A percentile compares a stretch with the other conserved stretches of the same genome.
Evolutionary conservation across 2,113 vertebrate species (phyloP).

Genomic region (Acinonyx jubatus): DNA sequence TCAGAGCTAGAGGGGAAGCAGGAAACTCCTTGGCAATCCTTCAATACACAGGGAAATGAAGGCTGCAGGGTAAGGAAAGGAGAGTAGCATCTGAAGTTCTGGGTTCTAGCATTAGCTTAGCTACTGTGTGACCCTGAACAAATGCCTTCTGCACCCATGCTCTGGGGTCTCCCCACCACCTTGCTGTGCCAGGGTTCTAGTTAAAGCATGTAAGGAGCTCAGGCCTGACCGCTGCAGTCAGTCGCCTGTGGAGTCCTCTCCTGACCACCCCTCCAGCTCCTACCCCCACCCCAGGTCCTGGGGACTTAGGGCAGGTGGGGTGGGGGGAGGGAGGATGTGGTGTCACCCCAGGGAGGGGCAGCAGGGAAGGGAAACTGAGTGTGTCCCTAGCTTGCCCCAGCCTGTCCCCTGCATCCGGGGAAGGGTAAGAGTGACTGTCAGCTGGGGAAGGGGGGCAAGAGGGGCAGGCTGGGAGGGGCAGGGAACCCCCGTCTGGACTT

Average conservation of each 20-base stretch:
- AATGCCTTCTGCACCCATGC: background rate
- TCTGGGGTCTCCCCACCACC: background rate
- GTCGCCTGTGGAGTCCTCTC: background rate
- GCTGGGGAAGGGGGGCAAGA: slow-evolving; percentile 44
- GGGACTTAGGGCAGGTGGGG: background rate
- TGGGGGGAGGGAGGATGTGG: background rate
- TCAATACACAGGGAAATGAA: background rate
- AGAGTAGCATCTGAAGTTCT: background rate
- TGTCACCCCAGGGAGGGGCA: slow-evolving; percentile 66
- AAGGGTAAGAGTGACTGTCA: slow-evolving; percentile 69
- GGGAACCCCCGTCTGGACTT: slow-evolving; percentile 73
- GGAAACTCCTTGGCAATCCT: background rate
- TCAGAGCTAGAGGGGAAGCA: background rate
- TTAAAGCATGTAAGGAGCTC: background rate
- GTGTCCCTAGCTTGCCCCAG: slow-evolving; percentile 71
- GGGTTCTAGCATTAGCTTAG: background rate
- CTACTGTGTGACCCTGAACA: background rate
- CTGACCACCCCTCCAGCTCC: background rate
- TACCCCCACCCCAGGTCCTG: background rate
- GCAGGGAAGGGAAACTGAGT: slow-evolving; percentile 76
- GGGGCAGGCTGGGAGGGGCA: slow-evolving; percentile 61
- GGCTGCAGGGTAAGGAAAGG: background rate
- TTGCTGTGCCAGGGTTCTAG: background rate
- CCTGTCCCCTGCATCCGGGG: slow-evolving; percentile 77
- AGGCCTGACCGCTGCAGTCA: background rate